Conservation (phyloP, 2,888 invertebrate genomes). For the Amphipyra berbera region DNA sequence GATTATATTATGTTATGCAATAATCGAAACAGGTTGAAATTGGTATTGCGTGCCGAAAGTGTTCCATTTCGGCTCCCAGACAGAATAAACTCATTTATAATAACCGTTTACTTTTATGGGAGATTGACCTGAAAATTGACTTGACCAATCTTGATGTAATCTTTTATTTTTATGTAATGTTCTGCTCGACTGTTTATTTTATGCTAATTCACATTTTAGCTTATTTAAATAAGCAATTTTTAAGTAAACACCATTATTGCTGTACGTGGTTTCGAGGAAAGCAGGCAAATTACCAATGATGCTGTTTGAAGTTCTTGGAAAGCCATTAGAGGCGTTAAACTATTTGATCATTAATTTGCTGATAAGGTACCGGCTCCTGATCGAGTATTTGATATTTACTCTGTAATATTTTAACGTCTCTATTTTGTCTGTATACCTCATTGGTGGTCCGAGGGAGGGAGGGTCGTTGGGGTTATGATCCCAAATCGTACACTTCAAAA, state of each 20-base stretch:
- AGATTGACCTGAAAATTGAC: slow-evolving; percentile 11
- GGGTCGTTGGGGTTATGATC: too few species aligned
- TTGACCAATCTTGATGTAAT: neutral
- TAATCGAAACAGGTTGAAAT: slow-evolving; percentile 34
- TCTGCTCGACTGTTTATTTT: neutral
- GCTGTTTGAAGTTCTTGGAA: neutral
- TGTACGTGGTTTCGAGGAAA: neutral
- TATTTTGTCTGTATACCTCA: too few species aligned
- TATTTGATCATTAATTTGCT: neutral
- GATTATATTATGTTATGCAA: too few species aligned
- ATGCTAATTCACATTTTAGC: slow-evolving; percentile 11
- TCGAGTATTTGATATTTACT: slow-evolving; percentile 5
- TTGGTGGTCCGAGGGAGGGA: too few species aligned
- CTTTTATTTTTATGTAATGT: neutral
- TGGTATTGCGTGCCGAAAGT: slow-evolving; percentile 23
- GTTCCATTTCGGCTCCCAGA: slow-evolving; percentile 41
- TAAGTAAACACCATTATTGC: neutral
- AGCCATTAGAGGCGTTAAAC: neutral
- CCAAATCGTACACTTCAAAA: too few species aligned
- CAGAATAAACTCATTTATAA: slow-evolving; percentile 19
- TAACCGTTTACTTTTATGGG: slow-evolving; percentile 12
- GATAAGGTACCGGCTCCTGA: neutral
- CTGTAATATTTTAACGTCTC: neutral
- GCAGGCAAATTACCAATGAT: neutral
- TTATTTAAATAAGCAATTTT: neutral